Evolutionary conservation across 2,113 vertebrate species (phyloP), one percentile per base, ranked within the genome.

Genomic region (Heterotis niloticus): DNA sequence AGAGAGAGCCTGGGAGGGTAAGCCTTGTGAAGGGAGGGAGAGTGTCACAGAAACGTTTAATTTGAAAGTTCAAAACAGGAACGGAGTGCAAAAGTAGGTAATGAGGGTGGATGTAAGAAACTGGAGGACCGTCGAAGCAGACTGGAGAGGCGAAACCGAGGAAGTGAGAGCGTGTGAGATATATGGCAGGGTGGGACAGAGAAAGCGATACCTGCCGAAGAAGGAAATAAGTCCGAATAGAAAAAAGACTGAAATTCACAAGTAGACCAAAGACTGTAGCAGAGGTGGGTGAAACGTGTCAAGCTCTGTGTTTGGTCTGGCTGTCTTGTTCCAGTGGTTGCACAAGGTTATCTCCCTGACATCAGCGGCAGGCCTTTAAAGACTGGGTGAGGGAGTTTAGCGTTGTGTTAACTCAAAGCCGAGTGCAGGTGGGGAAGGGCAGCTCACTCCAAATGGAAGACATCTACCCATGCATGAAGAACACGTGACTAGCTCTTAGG

Each of bases 301-400:
- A 14, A 75, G 72, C 28, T 78, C 68, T 59, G 73, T 81, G 56
- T 77, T 81, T 82, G 79, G 77, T 82, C 75, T 74, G 64, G 34
- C 52, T 74, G 75, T 57, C 28, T 56, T 26, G 29, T 67, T 23
- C 82, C 75, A 81, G 71, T 73, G 76, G 76, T 64, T 64, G 76
- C 67, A 76, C 64, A 77, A 71, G 26, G 54, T 81, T 82, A 82
- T 81, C 77, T 26, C 59, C 60, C 79, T 84, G 81, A 82, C n/a
- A 77, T 84, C 72, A 64, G 79, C 64, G 56, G 29, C 12, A 23
- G 74, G 71, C 79, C 64, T 82, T 74, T 80, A 67, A 81, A 75
- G 44, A 51, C 24, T 57, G 64, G 68, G 66, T 78, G 76, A 77
- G 44, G 51, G 70, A 80, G 83, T 81, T 83, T 64, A 75, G 60